Evolutionary conservation across 2,797 vertebrate species (phyloP).

Genomic region (Argya squamiceps): DNA sequence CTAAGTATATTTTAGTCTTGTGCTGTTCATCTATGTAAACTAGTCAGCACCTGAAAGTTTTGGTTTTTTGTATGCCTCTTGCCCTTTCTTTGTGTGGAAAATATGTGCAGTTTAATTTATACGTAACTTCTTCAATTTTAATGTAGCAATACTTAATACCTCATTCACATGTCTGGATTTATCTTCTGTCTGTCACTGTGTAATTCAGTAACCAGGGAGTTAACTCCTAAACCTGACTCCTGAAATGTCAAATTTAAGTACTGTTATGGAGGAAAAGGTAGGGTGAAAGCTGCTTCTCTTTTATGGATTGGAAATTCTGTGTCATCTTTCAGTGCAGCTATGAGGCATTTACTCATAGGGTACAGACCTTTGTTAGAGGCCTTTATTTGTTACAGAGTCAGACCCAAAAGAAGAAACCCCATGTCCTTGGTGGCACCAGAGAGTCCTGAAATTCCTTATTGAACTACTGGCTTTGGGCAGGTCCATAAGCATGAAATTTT

Average conservation of each 20-base stretch:
- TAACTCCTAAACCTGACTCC: background rate
- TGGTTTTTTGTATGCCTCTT: fast-evolving
- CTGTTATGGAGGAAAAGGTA: background rate
- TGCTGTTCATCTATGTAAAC: background rate
- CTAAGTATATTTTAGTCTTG: background rate
- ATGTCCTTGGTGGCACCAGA: background rate
- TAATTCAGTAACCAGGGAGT: background rate
- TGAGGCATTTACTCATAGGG: background rate
- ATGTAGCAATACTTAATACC: background rate
- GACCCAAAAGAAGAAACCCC: background rate
- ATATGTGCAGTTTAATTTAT: background rate
- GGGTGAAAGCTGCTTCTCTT: background rate
- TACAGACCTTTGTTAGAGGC: background rate
- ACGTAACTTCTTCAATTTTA: background rate
- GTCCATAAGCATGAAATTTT: background rate
- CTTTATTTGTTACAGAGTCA: background rate
- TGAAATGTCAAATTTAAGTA: background rate
- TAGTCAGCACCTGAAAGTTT: background rate
- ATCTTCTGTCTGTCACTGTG: background rate
- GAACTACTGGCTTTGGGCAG: background rate
- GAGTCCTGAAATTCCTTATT: background rate
- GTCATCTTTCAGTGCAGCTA: background rate
- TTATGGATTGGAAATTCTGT: background rate
- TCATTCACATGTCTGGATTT: background rate
- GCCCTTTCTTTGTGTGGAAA: background rate